Base-by-base conservation (phyloP, 2,113 vertebrate species). In the Lipotes vexillifer region DNA sequence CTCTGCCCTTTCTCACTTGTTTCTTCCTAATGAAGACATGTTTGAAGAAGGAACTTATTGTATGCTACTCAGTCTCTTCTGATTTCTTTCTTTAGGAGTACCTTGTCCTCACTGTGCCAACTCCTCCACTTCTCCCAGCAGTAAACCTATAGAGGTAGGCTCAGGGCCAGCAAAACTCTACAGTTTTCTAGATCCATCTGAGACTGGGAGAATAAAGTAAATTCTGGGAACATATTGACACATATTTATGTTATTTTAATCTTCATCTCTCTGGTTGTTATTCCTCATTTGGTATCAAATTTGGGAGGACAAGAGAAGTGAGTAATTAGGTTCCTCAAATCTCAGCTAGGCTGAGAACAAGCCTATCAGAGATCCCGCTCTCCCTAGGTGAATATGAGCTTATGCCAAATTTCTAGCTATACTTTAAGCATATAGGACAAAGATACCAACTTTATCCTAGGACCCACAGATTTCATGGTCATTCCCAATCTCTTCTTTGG, bases 121-220 rank as follows among this genome's bases (percentile, higher is more conserved):
- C 8, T 81, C 66, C 8, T 72, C 15, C 17, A 27, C 13, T 74
- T 38, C 0, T 3, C 4, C 63, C 29, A 52, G 9, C 33, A 17
- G 4, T 38, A 52, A 55, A 0, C 1, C 44, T 59, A 25, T 23
- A 44, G 0, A 10, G 5, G 8, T n/a, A 33, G 1, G 12, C 8
- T 82, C 14, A 46, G 29, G 11, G 27, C 5, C 33, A 52, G 38
- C 31, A 25, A 57, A 92, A 80, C 0, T 38, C 4, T 61, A 5
- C 12, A 61, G 3, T 8, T 55, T 1, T 63, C 31, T n/a, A 31
- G 27, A n/a, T 90, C 8, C 12, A 77, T 46, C 7, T 27, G 3
- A 59, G 25, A 33, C 12, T 38, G 14, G 6, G 18, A 74, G 12
- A 74, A 41, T 65, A 65, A 91, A 11, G 8, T 81, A 49, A 38